Evolutionary conservation across 2,888 invertebrate genomes (phyloP).

Genomic region (Cancer borealis): DNA sequence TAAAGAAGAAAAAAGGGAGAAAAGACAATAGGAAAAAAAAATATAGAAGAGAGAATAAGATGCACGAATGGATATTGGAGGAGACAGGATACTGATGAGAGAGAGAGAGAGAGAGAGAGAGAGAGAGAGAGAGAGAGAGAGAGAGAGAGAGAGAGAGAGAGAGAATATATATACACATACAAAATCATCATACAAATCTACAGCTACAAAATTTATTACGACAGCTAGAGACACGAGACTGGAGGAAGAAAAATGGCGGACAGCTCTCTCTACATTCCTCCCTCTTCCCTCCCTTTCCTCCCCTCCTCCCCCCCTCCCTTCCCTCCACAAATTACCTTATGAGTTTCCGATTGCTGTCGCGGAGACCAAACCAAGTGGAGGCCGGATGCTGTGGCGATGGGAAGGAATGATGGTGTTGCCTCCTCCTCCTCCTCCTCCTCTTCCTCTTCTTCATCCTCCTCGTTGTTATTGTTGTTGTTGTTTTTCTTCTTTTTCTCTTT

Average conservation of each 20-base stretch:
- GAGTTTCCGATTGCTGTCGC: constrained; percentile 30
- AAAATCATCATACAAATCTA: background rate
- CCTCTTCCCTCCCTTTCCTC: background rate
- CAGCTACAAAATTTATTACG: constrained; percentile 21
- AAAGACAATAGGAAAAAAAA: background rate
- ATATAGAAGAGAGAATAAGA: background rate
- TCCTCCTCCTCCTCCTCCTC: background rate
- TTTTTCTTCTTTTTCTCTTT: background rate
- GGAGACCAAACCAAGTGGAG: background rate
- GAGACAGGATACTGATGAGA: too few species aligned
- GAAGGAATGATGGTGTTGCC: background rate
- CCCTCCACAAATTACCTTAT: constrained; percentile 23
- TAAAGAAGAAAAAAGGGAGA: background rate
- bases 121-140: background rate
- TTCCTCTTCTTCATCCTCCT: background rate
- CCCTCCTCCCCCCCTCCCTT: background rate
- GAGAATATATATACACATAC: background rate
- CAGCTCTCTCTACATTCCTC: background rate
- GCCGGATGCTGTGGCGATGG: constrained; percentile 1
- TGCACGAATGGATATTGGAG: background rate
- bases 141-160: background rate
- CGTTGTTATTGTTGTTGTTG: too few species aligned
- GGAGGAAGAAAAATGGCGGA: background rate
- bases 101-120: background rate
- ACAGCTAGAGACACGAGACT: background rate